Evolutionary conservation across 2,888 invertebrate species (phyloP).

Genomic region (Tethea ocularis): DNA sequence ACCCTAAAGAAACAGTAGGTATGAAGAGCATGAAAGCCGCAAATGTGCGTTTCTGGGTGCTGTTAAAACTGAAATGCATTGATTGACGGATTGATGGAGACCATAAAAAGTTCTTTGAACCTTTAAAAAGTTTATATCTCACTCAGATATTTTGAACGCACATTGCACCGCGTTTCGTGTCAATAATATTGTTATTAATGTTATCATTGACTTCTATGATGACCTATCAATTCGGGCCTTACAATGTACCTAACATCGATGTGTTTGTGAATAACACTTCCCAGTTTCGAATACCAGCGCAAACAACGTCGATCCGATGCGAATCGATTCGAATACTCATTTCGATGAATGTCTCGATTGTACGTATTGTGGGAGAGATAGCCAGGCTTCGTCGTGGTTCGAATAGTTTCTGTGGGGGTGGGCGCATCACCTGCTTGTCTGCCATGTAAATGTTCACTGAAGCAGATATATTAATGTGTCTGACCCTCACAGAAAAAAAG

Average conservation of each 20-base stretch:
- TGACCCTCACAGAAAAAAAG: slow-evolving; percentile 37
- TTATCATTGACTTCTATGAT: slow-evolving; percentile 35
- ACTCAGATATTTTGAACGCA: slow-evolving; percentile 27
- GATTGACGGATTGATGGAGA: slow-evolving; percentile 62
- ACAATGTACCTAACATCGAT: background rate
- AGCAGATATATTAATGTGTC: slow-evolving; percentile 49
- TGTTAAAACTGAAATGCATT: slow-evolving; percentile 61
- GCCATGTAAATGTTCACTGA: slow-evolving; percentile 36
- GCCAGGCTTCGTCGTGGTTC: background rate
- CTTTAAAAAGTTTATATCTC: slow-evolving; percentile 33
- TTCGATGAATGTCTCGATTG: slow-evolving; percentile 5
- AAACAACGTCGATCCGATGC: background rate
- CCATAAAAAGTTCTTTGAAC: slow-evolving; percentile 66
- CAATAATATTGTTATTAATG: slow-evolving; percentile 50
- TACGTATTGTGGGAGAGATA: background rate
- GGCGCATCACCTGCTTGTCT: slow-evolving; percentile 29
- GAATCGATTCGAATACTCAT: slow-evolving; percentile 4
- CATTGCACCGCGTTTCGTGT: slow-evolving; percentile 34
- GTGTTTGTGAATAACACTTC: slow-evolving; percentile 4
- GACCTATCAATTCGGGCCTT: slow-evolving; percentile 34
- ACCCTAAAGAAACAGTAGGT: background rate
- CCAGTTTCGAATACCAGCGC: background rate
- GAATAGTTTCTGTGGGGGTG: slow-evolving; percentile 19
- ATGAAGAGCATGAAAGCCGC: slow-evolving; percentile 1
- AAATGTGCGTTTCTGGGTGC: slow-evolving; percentile 51